Evolutionary conservation across 1,140 invertebrate genomes (phyloP), one percentile per base, ranked within the genome.

Genomic region (Drosophila sp.): DNA sequence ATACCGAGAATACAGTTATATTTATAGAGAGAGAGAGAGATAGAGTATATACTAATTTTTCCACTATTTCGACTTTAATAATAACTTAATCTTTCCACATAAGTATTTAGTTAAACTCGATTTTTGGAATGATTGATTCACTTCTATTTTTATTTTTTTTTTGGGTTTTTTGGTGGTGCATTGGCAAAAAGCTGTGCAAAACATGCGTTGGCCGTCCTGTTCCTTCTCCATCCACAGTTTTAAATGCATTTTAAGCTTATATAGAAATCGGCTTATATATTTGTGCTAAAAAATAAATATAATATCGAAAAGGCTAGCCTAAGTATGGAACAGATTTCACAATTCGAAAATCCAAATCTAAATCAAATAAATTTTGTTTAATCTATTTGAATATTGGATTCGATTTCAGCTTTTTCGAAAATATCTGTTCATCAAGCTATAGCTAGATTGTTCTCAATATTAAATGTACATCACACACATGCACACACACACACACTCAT

Each of bases 161-260:
- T 32, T 30, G 7, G 44, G 7, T 65, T 10, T 29, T 63, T 63
- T 35, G 44, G 10, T 29, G 57, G 33, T 61, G 23, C 38, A 61
- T 61, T 44, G 30, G 71, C 71, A 69, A 65, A 50, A 74, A 74
- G 66, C 71, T 70, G 71, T 74, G 61, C 66, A 62, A 72, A 44
- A 29, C 23, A 23, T 50, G 44, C 44, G 23, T 60, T 25, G 33
- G 11, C n/a, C 35, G 17, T 17, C 17, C 17, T 17, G 17, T 17
- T 17, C 17, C 60, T 38, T 10, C 3, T 38, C 10, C 1, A 44
- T 35, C 54, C 30, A 35, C 30, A 44, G 29, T 70, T 29, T 75
- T 79, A 79, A 79, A 79, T 79, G 76, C 76, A 79, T 65, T 72
- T 75, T 41, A 76, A 79, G 72, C 72, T 68, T 74, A 60, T 62